Base-by-base conservation (phyloP, 2,113 vertebrate genomes). In the Azemiops feae region DNA sequence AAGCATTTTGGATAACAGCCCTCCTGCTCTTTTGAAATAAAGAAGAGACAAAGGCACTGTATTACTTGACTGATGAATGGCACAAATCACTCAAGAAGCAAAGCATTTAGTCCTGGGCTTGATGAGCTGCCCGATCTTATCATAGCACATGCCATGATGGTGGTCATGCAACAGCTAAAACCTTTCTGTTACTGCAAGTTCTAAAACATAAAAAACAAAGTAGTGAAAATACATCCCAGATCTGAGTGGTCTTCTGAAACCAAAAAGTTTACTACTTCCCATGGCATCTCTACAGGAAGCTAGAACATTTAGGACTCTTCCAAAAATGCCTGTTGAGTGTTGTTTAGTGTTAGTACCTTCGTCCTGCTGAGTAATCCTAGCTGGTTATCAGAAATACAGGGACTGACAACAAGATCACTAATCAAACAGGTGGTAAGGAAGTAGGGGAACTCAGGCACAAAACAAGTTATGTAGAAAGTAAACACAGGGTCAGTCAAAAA, bases 1-100 rank as follows among this genome's bases (percentile, higher is more conserved):
- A 39, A 94, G 90, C 95, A 88, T 93, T 95, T 96, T 93, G 87
- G 93, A 88, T 94, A 95, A 94, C 91, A 94, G 86, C 95, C 88
- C 90, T 87, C 91, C 93, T 92, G 69, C 89, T 91, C 89, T 69
- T 91, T 53, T 69, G 74, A 93, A 58, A 93, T 1, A 92, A 25
- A n/a, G 39, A 47, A 25, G 89, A 60, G 89, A 93, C 92, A 25
- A 25, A 69, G 92, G 94, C 90, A 34, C 91, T 91, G 89, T 91
- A 94, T 92, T 95, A 93, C 30, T 74, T 91, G 90, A 94, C 93
- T 34, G 85, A 87, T 20, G 87, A 53, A 88, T 86, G 81, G 58
- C 85, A n/a, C 47, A 54, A 87, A 94, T 88, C 10, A 16, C 85
- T 43, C 58, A 34, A n/a, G 14, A 81, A 45, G 92, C 94, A 57